phyloP scores from a whole-genome alignment of 37 sponge, comb jelly and placozoan species.

The Crambe crambe region DNA sequence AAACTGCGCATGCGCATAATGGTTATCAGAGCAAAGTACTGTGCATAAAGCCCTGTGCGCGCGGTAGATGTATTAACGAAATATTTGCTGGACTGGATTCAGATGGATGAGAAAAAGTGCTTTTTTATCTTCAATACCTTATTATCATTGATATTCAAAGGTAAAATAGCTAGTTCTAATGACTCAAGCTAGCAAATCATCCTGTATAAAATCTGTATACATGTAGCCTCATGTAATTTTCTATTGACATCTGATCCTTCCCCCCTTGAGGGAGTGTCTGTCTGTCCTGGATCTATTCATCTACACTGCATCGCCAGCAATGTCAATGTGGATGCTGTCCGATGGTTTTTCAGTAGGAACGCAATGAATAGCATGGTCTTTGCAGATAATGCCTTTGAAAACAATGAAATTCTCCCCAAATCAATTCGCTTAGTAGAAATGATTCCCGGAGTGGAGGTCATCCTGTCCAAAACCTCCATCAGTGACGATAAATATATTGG shows the following conservation, averaged over 20 bases:
- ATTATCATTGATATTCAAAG: too few relatives aligned
- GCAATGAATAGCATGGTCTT: too few relatives aligned
- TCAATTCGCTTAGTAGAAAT: not conserved
- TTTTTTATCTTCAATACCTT: too few relatives aligned
- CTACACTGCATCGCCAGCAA: not conserved
- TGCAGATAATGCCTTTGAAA: not conserved
- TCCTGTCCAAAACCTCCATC: not conserved
- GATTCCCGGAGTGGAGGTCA: not conserved
- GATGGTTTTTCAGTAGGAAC: not conserved
- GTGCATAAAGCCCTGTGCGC: too few relatives aligned
- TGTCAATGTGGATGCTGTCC: not conserved
- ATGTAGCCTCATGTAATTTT: not conserved
- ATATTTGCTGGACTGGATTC: too few relatives aligned
- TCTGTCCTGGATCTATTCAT: not conserved
- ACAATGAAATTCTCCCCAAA: not conserved
- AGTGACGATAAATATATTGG: not conserved
- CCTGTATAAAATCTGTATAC: too few relatives aligned
- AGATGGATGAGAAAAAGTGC: too few relatives aligned
- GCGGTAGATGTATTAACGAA: too few relatives aligned
- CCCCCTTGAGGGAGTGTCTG: not conserved
- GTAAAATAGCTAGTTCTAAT: too few relatives aligned
- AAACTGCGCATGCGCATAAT: too few relatives aligned
- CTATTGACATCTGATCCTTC: not conserved
- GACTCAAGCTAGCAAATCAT: too few relatives aligned
- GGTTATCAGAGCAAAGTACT: too few relatives aligned